Conservation (phyloP, 2,888 invertebrate species). For the Lasioglossum figueresi region DNA sequence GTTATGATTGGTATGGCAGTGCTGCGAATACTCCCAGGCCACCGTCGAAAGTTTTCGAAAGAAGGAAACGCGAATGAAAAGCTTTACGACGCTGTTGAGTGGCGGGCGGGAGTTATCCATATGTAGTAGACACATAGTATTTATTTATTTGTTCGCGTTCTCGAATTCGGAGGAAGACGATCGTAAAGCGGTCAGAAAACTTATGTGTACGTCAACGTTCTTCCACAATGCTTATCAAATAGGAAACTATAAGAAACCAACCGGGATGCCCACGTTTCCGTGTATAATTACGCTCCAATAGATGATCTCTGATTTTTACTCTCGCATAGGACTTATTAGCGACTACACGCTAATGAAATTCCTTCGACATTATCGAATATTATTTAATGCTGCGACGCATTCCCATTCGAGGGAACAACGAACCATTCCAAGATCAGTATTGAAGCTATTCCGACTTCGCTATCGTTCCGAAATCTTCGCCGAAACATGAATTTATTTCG, state of each 20-base stretch:
- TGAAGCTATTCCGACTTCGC: slow-evolving; percentile 72
- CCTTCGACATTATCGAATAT: slow-evolving; percentile 34
- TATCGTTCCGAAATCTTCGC: slow-evolving; percentile 45
- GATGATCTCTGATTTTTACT: slow-evolving; percentile 62
- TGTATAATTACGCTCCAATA: slow-evolving; percentile 31
- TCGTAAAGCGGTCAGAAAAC: slow-evolving; percentile 54
- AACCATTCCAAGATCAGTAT: slow-evolving; percentile 84
- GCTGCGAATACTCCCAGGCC: slow-evolving; percentile 30
- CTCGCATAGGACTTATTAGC: slow-evolving; percentile 25
- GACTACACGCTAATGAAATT: slow-evolving; percentile 20
- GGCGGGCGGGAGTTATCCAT: slow-evolving; percentile 21
- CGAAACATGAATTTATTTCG: slow-evolving; percentile 33
- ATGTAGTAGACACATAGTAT: slow-evolving; percentile 68
- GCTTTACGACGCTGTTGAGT: background rate
- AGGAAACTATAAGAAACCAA: slow-evolving; percentile 7
- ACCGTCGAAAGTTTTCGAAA: background rate
- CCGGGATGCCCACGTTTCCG: slow-evolving; percentile 31
- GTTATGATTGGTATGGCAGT: slow-evolving; percentile 54
- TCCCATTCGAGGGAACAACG: slow-evolving; percentile 59
- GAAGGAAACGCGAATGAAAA: background rate
- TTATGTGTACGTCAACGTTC: slow-evolving; percentile 40
- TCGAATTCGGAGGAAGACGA: slow-evolving; percentile 64
- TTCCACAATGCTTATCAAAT: slow-evolving; percentile 31
- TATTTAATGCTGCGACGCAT: slow-evolving; percentile 37
- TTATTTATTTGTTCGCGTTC: slow-evolving; percentile 78